These are phyloP conservation scores for Allophyes oxyacanthae DNA, from an alignment of 2,888 invertebrate species.

Conservation along the genomic window DNA sequence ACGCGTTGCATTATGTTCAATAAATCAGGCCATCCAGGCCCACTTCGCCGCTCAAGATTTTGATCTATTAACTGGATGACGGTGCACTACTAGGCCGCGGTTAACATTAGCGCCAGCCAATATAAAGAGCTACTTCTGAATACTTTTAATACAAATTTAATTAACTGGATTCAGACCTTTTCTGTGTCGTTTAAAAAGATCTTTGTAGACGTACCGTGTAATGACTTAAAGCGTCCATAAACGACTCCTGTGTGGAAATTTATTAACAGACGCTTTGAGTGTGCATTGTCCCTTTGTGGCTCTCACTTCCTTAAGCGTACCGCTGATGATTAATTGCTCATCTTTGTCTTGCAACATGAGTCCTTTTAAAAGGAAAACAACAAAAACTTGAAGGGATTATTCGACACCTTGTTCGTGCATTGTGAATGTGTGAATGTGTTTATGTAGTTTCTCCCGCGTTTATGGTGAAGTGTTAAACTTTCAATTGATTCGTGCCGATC, in stretches of 20 bases:
- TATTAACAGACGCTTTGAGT: constrained; percentile 79
- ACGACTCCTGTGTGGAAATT: constrained; percentile 83
- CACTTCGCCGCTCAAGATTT: constrained; percentile 82
- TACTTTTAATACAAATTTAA: constrained; percentile 86
- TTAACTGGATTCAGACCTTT: constrained; percentile 82
- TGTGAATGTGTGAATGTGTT: constrained; percentile 50
- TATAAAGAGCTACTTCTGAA: constrained; percentile 82
- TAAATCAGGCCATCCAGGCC: constrained; percentile 79
- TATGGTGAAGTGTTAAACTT: constrained; percentile 54
- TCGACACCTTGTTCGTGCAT: constrained; percentile 62
- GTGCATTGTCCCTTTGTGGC: constrained; percentile 75
- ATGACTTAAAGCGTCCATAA: constrained; percentile 85
- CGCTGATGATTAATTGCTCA: constrained; percentile 77
- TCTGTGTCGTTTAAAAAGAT: constrained; percentile 81
- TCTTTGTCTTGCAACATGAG: constrained; percentile 65
- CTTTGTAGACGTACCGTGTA: constrained; percentile 84
- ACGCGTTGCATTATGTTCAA: constrained; percentile 82
- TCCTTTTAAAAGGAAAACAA: constrained; percentile 55
- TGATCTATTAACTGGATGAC: constrained; percentile 87
- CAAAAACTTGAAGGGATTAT: constrained; percentile 60
- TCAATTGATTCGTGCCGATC: constrained; percentile 51
- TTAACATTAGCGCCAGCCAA: constrained; percentile 85
- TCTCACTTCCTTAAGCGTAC: constrained; percentile 70
- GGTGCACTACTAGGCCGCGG: constrained; percentile 68
- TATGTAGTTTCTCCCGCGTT: constrained; percentile 56